A percentile compares a stretch with the other conserved stretches of the same genome.
Conservation (phyloP, 2,113 vertebrate genomes). For the Furnarius figulus region DNA sequence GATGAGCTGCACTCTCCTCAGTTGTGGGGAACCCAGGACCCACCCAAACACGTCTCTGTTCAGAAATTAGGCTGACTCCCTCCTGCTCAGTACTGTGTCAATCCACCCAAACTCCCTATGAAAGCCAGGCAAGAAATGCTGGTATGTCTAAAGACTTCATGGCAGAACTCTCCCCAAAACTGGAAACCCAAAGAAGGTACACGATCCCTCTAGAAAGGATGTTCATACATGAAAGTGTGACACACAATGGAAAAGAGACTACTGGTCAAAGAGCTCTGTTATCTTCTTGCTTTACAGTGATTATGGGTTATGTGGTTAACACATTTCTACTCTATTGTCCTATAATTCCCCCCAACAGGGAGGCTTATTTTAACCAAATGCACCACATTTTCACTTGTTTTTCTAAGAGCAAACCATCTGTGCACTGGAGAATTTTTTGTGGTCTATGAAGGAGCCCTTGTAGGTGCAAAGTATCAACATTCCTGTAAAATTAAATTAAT, state of each 20-base stretch:
- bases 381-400: conserved; percentile 24
- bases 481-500: conserved; percentile 61
- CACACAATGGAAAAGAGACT: neutral
- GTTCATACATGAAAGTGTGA: neutral
- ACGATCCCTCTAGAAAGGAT: neutral
- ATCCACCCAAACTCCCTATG: neutral
- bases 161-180: neutral
- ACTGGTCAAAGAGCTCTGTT: neutral
- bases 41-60: neutral
- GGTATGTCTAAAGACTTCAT: neutral
- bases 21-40: neutral
- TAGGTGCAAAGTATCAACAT: conserved; percentile 54
- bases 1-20: neutral
- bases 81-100: neutral
- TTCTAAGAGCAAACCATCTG: conserved; percentile 39
- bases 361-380: conserved; percentile 24
- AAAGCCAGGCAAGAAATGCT: neutral
- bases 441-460: conserved; percentile 17
- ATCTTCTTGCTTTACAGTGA: neutral
- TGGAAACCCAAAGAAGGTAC: neutral
- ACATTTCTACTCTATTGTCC: neutral
- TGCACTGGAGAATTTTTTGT: neutral
- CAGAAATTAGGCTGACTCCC: neutral
- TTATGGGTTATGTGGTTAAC: neutral
- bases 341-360: neutral